These are phyloP conservation scores for Platyscapa corneri DNA, from an alignment of 1,140 invertebrate species.

Conservation along the genomic window DNA sequence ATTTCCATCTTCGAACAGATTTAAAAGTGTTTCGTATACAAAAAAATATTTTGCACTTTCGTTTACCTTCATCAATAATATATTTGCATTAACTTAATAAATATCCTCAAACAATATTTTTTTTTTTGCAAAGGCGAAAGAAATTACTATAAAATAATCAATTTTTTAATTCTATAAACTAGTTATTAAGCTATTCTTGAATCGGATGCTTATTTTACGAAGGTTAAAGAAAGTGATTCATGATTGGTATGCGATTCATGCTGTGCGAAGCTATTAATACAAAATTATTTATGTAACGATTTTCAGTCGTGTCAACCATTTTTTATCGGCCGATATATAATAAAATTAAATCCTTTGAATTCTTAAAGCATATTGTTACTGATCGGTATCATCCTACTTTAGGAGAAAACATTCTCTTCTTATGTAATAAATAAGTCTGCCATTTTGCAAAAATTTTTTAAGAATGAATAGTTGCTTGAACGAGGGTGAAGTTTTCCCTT, in stretches of 20 bases:
- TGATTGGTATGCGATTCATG: constrained; percentile 1
- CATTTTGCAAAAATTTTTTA: background rate
- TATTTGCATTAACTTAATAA: too few species aligned
- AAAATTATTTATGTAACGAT: constrained; percentile 12
- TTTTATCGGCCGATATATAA: background rate
- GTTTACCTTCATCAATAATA: too few species aligned
- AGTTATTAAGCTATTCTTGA: background rate
- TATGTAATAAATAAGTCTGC: background rate
- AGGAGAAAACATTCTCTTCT: background rate
- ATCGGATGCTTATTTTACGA: background rate
- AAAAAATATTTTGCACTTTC: too few species aligned
- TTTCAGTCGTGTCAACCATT: constrained; percentile 7
- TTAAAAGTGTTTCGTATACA: too few species aligned
- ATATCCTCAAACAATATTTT: too few species aligned
- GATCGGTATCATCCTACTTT: background rate
- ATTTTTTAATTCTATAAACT: background rate
- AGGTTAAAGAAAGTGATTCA: constrained; percentile 8
- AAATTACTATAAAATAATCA: too few species aligned
- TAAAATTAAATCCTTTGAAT: background rate
- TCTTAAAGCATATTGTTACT: background rate
- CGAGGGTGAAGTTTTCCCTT: background rate
- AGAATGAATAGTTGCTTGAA: background rate
- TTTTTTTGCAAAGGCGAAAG: too few species aligned
- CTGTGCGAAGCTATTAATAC: background rate
- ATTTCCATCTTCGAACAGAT: too few species aligned